Percentiles rank a stretch among this genome's conserved stretches.
These are phyloP conservation scores for Notolabrus celidotus DNA, from an alignment of 2,797 vertebrate species.

Conservation along the genomic window DNA sequence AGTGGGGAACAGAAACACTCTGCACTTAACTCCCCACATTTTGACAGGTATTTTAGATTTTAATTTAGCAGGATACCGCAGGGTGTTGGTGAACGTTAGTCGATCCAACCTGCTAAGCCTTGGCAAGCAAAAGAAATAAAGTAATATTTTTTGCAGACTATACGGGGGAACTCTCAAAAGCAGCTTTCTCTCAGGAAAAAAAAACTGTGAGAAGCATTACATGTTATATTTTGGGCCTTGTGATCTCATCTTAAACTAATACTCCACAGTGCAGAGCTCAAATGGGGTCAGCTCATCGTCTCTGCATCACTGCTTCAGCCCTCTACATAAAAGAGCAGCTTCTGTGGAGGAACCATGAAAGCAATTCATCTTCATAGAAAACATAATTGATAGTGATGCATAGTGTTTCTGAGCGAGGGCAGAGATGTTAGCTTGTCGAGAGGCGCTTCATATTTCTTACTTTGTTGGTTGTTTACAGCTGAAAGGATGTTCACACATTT, in stretches of 20 bases:
- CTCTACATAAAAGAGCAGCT: constrained; percentile 48
- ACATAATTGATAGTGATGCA: constrained; percentile 66
- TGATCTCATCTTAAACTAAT: constrained; percentile 61
- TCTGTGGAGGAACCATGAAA: constrained; percentile 48
- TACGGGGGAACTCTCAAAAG: constrained; percentile 15
- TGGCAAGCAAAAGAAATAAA: neutral
- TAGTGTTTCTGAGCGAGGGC: constrained; percentile 50
- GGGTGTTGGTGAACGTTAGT: constrained; percentile 33
- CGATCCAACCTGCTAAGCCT: constrained; percentile 2
- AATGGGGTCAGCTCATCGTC: constrained; percentile 44
- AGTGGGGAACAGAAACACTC: constrained; percentile 38
- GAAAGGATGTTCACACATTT: constrained; percentile 31
- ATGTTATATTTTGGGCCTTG: constrained; percentile 42
- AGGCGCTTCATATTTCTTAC: constrained; percentile 60
- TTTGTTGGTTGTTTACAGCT: constrained; percentile 65
- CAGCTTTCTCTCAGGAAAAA: constrained; percentile 27
- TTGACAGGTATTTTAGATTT: constrained; percentile 61
- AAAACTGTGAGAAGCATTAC: constrained; percentile 25
- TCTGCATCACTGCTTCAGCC: constrained; percentile 32
- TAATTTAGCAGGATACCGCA: constrained; percentile 53
- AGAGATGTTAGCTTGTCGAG: constrained; percentile 29
- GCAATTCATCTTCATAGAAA: constrained; percentile 66
- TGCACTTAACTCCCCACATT: constrained; percentile 18
- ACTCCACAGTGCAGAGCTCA: constrained; percentile 51
- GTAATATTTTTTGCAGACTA: neutral